Evolutionary conservation across 2,797 vertebrate species (phyloP), one percentile per base, ranked within the genome.

Genomic region (Sebastes taczanowskii): DNA sequence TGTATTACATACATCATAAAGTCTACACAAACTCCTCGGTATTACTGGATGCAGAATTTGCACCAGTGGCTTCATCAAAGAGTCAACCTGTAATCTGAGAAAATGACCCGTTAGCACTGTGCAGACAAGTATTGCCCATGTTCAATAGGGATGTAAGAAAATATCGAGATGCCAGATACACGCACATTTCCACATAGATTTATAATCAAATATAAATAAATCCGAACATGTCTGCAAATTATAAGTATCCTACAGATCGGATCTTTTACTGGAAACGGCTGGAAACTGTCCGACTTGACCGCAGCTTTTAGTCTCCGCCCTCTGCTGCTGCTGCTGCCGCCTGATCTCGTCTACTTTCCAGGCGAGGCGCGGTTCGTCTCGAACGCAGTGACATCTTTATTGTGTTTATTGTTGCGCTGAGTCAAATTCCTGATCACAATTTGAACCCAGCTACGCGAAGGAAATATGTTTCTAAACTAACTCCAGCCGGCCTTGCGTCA

Each of bases 391-490:
- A 46, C 42, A 46, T 46, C 42, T 46, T 71, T 49, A 29, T 38
- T 42, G 34, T n/a, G 46, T 56, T 75, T 64, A 32, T 60, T 16
- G 2, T 13, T 58, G 67, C 29, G 23, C 4, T 14, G 5, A 61
- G 52, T 69, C n/a, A 49, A 27, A 65, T 20, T 59, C n/a, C 52
- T 20, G 13, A 68, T 60, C 30, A 35, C 13, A 64, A 6, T 67
- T 65, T 58, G 27, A 52, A 52, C 20, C 49, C 20, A 52, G 20
- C 49, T 52, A 46, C 8, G 20, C 25, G 46, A 18, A 76, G 63
- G 8, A 71, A 73, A 74, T 38, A 55, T 77, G 61, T 77, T 71
- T 82, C 23, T 18, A 63, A 80, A 75, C 65, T 75, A 78, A 46
- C 75, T 84, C 69, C 63, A 69, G 25, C 65, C 60, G 65, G 49